Conservation (phyloP, 2,797 vertebrate genomes). For the Myripristis jacobus region DNA sequence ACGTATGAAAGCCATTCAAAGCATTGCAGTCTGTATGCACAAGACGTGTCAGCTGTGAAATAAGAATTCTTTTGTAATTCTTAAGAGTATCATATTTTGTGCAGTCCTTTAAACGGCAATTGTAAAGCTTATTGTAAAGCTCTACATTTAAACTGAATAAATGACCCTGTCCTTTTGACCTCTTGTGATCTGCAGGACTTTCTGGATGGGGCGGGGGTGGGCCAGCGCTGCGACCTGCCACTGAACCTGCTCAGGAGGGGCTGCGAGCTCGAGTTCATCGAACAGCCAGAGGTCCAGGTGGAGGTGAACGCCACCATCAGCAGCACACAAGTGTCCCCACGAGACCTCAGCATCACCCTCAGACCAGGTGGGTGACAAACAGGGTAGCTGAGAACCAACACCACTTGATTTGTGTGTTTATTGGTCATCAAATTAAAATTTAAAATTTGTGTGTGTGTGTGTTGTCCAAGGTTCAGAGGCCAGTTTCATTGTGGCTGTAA, state of each 20-base stretch:
- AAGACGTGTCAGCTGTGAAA: no score
- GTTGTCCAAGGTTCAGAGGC: slow-evolving; percentile 86
- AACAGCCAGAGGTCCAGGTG: slow-evolving; percentile 86
- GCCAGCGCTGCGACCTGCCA: slow-evolving; percentile 89
- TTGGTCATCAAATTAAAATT: background rate
- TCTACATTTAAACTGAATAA: background rate
- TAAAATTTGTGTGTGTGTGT: slow-evolving; percentile 11
- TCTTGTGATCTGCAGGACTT: slow-evolving; percentile 85
- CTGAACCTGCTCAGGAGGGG: slow-evolving; percentile 89
- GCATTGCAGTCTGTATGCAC: no score
- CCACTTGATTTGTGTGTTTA: background rate
- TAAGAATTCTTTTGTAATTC: no score
- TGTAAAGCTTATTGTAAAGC: no score
- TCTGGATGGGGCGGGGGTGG: slow-evolving; percentile 82
- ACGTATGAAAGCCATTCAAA: no score
- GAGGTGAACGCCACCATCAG: slow-evolving; percentile 81
- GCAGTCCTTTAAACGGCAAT: no score
- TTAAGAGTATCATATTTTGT: no score
- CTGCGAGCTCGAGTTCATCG: slow-evolving; percentile 88
- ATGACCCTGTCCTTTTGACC: background rate
- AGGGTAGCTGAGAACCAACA: background rate
- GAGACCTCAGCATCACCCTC: slow-evolving; percentile 87
- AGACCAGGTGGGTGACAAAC: slow-evolving; percentile 85
- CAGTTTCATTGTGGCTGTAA: slow-evolving; percentile 89
- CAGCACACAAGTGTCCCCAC: slow-evolving; percentile 91